Evolutionary conservation across 2,113 vertebrate genomes (phyloP).

Genomic region (Geococcyx californianus): DNA sequence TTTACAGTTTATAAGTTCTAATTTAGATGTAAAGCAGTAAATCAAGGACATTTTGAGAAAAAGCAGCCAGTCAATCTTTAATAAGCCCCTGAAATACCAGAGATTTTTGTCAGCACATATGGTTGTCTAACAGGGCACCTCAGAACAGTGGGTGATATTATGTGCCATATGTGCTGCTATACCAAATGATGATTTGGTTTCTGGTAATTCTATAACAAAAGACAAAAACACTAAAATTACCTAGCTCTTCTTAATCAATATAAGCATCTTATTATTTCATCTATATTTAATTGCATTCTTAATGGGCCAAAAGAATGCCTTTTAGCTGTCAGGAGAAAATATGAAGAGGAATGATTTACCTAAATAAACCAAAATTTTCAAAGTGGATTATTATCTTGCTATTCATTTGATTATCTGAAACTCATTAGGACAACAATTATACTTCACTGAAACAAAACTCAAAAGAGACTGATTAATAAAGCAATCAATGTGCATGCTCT

Average conservation of each 20-base stretch:
- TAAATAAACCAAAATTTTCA: background rate
- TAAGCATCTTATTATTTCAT: constrained; percentile 48
- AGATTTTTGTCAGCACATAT: constrained; percentile 72
- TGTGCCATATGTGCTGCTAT: constrained; percentile 72
- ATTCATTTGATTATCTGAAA: background rate
- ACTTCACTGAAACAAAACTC: background rate
- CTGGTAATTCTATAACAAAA: constrained; percentile 55
- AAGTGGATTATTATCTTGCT: background rate
- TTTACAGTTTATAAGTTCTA: constrained; percentile 49
- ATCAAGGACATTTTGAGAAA: constrained; percentile 42
- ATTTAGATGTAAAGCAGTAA: constrained; percentile 55
- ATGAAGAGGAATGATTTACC: background rate
- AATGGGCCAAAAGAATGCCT: background rate
- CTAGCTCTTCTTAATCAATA: constrained; percentile 55
- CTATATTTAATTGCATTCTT: constrained; percentile 47
- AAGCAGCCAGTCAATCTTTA: constrained; percentile 37
- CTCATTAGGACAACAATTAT: background rate
- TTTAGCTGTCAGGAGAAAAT: background rate
- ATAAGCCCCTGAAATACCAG: constrained; percentile 21
- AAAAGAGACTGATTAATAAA: background rate
- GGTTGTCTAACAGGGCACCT: constrained; percentile 70
- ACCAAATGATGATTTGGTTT: constrained; percentile 58
- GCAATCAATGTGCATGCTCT: background rate
- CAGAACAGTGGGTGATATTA: constrained; percentile 69
- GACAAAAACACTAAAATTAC: constrained; percentile 57